A percentile compares a stretch with the other conserved stretches of the same genome.
Conservation (phyloP, 2,888 invertebrate species). For the Prenolepis imparis region DNA sequence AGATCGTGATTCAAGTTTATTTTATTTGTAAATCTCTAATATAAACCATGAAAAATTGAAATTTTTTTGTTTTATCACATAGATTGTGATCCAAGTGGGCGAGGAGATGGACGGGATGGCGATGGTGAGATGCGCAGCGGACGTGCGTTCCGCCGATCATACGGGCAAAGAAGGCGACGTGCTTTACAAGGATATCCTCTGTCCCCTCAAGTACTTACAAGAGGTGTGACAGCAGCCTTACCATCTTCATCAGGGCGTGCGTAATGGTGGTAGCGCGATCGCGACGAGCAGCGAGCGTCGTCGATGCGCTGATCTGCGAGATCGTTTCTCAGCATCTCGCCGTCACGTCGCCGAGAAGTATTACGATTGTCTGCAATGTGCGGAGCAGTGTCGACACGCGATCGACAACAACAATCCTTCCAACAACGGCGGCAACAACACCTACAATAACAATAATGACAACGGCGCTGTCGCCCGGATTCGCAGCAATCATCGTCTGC, state of each 20-base stretch:
- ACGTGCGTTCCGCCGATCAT: conserved; percentile 88
- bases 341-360: conserved; percentile 80
- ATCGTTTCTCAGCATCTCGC: conserved; percentile 73
- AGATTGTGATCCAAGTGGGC: conserved; percentile 97
- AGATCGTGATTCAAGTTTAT: too few relatives aligned
- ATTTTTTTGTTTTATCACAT: not conserved
- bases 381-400: conserved; percentile 83
- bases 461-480: conserved; percentile 36
- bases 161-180: conserved; percentile 83
- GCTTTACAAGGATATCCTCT: conserved; percentile 91
- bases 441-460: conserved; percentile 51
- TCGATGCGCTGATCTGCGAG: conserved; percentile 68
- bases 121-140: conserved; percentile 96
- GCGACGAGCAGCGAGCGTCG: conserved; percentile 77
- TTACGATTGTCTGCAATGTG: conserved; percentile 84
- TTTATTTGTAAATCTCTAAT: not conserved
- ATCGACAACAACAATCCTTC: conserved; percentile 66
- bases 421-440: conserved; percentile 63
- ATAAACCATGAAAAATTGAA: not conserved
- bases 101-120: conserved; percentile 98
- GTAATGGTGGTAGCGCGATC: conserved; percentile 68
- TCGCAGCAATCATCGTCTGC: conserved; percentile 56
- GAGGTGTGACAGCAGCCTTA: conserved; percentile 95
- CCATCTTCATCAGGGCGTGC: conserved; percentile 81
- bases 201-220: conserved; percentile 97